These are phyloP conservation scores for Ceratina japonica DNA, from an alignment of 1,140 invertebrate species.

Conservation along the genomic window DNA sequence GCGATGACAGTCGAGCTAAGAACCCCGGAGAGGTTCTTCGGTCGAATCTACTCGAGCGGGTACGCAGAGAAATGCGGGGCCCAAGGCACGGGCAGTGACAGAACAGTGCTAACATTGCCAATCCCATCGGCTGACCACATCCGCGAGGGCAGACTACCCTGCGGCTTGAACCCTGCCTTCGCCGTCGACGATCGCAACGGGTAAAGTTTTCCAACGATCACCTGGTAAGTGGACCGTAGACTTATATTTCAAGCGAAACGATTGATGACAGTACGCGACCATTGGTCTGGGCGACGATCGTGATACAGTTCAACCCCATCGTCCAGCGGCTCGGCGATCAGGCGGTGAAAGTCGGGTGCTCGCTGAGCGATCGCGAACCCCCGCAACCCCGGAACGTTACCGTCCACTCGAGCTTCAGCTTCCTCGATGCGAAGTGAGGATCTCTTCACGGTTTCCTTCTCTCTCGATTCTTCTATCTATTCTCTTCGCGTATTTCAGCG, in stretches of 20 bases:
- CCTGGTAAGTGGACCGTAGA: too few species aligned
- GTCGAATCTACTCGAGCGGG: constrained; percentile 78
- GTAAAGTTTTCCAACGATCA: constrained; percentile 35
- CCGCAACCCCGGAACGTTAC: constrained; percentile 73
- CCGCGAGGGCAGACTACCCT: constrained; percentile 53
- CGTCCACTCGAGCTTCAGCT: constrained; percentile 72
- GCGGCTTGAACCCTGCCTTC: constrained; percentile 72
- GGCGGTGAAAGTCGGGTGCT: constrained; percentile 80
- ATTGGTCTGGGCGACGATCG: constrained; percentile 78
- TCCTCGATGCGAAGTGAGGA: constrained; percentile 74
- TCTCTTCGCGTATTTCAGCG: constrained; percentile 57
- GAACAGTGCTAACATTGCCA: constrained; percentile 75
- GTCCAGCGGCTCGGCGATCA: constrained; percentile 82
- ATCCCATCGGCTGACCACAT: constrained; percentile 66
- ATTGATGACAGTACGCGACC: constrained; percentile 66
- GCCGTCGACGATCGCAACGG: constrained; percentile 70
- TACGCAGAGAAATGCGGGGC: constrained; percentile 76
- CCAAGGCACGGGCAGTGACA: constrained; percentile 74
- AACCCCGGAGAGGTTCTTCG: constrained; percentile 79
- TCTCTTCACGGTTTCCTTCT: not conserved
- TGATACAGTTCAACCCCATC: constrained; percentile 82
- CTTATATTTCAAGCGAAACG: not conserved
- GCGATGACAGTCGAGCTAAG: constrained; percentile 77
- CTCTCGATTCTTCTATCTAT: not conserved
- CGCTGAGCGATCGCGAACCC: constrained; percentile 69